Base-by-base conservation (phyloP, 2,888 invertebrate genomes). In the Craniophora ligustri region DNA sequence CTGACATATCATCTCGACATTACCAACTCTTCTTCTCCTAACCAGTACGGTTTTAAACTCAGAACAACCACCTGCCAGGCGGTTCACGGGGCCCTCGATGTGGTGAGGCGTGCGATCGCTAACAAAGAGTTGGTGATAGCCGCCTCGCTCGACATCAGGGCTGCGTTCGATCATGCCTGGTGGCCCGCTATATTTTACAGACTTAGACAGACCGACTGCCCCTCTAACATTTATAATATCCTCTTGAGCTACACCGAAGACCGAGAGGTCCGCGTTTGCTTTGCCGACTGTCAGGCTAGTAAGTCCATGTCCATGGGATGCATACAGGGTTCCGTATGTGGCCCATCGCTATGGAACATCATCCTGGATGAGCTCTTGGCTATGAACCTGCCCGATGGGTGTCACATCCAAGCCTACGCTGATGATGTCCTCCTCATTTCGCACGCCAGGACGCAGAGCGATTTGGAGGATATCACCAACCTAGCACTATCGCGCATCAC, bases 261-360 rank as follows among this genome's bases (percentile, higher is more conserved):
- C 2, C 16, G 75, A 0, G 32, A 5, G 2, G 65, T 72, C 0
- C 18, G 2, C 0, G 6, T 76, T 0, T 32, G 60, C 15, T 54
- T 51, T 10, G 62, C 65, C 0, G 68, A 53, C 4, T 3, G 31
- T 1, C 19, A 5, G 0, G 41, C 28, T 0, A 6, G 31, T 3
- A 72, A 72, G 44, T 4, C 7, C 0, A 68, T 62, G 42, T 53
- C 63, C 2, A 69, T 39, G 23, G 75, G 75, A 0, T 76, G 75
- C 42, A 57, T 76, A 0, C 75, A 77, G 42, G 76, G 76, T 0
- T 75, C 75, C 0, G 44, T 54, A 0, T 58, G 65, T 5, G 72
- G 72, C n/a, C n/a, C n/a, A n/a, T n/a, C n/a, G n/a, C n/a, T n/a
- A n/a, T n/a, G n/a, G n/a, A n/a, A n/a, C n/a, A 0, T 74, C 0